A percentile compares a stretch with the other conserved stretches of the same genome.
Conservation (phyloP, 2,113 vertebrate species). For the Carassius carassius region DNA sequence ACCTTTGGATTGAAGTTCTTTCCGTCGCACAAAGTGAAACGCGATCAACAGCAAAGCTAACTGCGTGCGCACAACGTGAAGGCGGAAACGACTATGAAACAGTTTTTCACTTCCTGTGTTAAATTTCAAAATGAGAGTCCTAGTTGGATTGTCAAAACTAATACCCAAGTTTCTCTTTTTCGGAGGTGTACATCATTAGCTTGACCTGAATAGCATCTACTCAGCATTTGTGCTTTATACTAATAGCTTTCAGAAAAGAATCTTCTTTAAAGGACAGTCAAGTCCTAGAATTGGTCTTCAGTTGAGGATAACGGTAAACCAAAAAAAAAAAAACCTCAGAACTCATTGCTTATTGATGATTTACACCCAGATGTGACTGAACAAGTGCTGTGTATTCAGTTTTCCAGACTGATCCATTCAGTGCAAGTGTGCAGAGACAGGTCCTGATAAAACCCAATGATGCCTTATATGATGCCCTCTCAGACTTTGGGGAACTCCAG, state of each 20-base stretch:
- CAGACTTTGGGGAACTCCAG: background rate
- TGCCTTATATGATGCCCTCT: background rate
- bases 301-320: background rate
- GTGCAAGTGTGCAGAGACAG: no score
- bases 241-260: background rate
- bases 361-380: background rate
- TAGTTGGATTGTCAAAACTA: background rate
- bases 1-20: background rate
- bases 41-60: background rate
- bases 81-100: background rate
- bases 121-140: conserved; percentile 11
- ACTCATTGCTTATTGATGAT: background rate
- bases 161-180: no score
- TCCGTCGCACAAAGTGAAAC: background rate
- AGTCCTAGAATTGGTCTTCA: background rate
- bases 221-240: background rate
- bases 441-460: background rate
- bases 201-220: background rate
- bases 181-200: background rate
- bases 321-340: no score
- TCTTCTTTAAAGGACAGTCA: no score
- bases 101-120: background rate
- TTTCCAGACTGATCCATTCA: background rate
- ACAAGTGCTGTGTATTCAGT: no score
- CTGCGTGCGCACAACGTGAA: background rate